phyloP scores from a whole-genome alignment of 2,113 vertebrate genomes.

The Heliornis fulica region DNA sequence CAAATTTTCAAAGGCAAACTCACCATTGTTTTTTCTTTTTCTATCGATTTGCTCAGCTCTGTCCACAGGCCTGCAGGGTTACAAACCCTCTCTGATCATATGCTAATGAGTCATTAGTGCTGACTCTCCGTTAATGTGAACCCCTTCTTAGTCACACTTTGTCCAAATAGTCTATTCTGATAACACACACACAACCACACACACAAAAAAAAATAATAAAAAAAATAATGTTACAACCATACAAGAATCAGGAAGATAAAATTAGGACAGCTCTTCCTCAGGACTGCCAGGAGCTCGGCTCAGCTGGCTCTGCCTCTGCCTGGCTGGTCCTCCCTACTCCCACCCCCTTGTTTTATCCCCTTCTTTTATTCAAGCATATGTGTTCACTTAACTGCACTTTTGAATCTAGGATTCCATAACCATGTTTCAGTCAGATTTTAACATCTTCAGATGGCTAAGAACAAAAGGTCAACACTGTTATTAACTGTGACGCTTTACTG shows the following conservation, averaged over 20 bases:
- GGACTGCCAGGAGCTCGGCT: not conserved
- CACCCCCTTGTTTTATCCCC: not conserved
- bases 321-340: not conserved
- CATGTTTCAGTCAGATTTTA: not conserved
- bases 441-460: not conserved
- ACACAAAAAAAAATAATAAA: no score
- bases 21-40: not conserved
- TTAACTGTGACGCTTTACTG: not conserved
- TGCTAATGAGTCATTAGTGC: slow-evolving; percentile 45
- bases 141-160: slow-evolving; percentile 37
- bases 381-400: not conserved
- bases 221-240: not conserved
- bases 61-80: not conserved
- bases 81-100: slow-evolving; percentile 45
- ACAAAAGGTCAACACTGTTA: not conserved
- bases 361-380: not conserved
- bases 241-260: not conserved
- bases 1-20: not conserved
- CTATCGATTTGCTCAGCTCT: not conserved
- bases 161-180: slow-evolving; percentile 12
- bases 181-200: no score
- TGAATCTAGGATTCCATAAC: not conserved
- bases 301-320: not conserved
- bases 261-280: not conserved
- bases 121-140: slow-evolving; percentile 27